Evolutionary conservation across 2,888 invertebrate species (phyloP).

Genomic region (Tortricodes alternella): DNA sequence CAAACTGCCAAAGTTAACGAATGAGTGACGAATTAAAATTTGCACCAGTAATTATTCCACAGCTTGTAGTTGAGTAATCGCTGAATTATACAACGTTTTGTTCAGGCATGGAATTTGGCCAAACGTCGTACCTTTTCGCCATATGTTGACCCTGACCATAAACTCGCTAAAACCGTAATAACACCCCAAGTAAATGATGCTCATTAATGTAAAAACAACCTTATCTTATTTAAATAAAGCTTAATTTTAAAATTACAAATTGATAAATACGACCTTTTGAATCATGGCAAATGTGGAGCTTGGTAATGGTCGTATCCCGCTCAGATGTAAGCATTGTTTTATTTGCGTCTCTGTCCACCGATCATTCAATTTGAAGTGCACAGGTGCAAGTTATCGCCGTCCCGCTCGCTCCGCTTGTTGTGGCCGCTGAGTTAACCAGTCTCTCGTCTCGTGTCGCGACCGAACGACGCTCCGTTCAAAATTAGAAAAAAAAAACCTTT

Average conservation of each 20-base stretch:
- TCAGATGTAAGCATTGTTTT: slow-evolving; percentile 70
- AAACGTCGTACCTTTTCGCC: slow-evolving; percentile 66
- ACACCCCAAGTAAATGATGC: slow-evolving; percentile 40
- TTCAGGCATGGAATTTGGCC: slow-evolving; percentile 63
- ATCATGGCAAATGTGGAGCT: slow-evolving; percentile 36
- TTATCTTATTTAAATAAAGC: slow-evolving; percentile 33
- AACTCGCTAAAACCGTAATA: slow-evolving; percentile 44
- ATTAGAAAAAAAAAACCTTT: slow-evolving; percentile 37
- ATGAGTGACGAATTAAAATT: neutral
- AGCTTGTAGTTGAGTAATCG: slow-evolving; percentile 34
- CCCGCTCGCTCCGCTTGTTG: slow-evolving; percentile 65
- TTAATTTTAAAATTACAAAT: slow-evolving; percentile 36
- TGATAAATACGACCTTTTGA: slow-evolving; percentile 37
- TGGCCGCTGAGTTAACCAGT: slow-evolving; percentile 59
- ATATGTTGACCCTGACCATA: slow-evolving; percentile 80
- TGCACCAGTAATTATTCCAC: neutral
- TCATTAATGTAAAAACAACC: slow-evolving; percentile 37
- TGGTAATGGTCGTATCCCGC: slow-evolving; percentile 52
- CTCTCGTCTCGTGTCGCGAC: slow-evolving; percentile 49
- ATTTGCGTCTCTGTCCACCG: slow-evolving; percentile 59
- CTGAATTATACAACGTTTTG: slow-evolving; percentile 43
- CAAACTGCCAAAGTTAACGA: neutral
- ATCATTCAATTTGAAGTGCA: slow-evolving; percentile 75
- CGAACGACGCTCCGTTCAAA: slow-evolving; percentile 46
- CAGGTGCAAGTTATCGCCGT: slow-evolving; percentile 70